These are phyloP conservation scores for Acanthisitta chloris DNA, from an alignment of 2,113 vertebrate species.

Conservation along the genomic window DNA sequence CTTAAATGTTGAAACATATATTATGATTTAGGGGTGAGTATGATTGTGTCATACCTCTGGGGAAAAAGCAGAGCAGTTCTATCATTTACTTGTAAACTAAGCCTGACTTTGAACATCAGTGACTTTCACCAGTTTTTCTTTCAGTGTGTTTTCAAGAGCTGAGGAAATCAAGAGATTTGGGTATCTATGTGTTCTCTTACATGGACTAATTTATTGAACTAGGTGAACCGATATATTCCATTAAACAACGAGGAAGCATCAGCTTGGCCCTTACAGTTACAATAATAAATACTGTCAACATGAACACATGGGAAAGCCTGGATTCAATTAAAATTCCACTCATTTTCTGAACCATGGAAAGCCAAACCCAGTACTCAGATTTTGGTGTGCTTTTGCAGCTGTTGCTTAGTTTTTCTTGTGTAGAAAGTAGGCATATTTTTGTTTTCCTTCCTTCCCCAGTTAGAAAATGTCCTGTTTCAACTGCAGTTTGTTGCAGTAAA, in stretches of 20 bases:
- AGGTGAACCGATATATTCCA: neutral
- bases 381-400: slow-evolving; percentile 52
- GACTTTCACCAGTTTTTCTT: neutral
- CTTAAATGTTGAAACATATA: neutral
- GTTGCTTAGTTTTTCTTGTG: slow-evolving; percentile 17
- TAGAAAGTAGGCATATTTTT: slow-evolving; percentile 18
- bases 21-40: neutral
- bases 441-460: neutral
- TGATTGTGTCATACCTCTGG: neutral
- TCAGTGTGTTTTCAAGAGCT: neutral
- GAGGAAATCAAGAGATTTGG: neutral
- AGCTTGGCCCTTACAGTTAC: slow-evolving; percentile 3
- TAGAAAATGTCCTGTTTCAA: neutral
- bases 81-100: neutral
- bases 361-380: neutral
- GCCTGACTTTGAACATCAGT: neutral
- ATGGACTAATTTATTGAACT: neutral
- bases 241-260: neutral
- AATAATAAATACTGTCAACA: slow-evolving; percentile 52
- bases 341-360: slow-evolving; percentile 43
- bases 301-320: slow-evolving; percentile 27
- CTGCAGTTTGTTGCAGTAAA: neutral
- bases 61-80: neutral
- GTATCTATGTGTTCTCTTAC: neutral
- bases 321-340: slow-evolving; percentile 60